phyloP scores from a whole-genome alignment of 2,113 vertebrate species.

The Corythornis madagascariensis region DNA sequence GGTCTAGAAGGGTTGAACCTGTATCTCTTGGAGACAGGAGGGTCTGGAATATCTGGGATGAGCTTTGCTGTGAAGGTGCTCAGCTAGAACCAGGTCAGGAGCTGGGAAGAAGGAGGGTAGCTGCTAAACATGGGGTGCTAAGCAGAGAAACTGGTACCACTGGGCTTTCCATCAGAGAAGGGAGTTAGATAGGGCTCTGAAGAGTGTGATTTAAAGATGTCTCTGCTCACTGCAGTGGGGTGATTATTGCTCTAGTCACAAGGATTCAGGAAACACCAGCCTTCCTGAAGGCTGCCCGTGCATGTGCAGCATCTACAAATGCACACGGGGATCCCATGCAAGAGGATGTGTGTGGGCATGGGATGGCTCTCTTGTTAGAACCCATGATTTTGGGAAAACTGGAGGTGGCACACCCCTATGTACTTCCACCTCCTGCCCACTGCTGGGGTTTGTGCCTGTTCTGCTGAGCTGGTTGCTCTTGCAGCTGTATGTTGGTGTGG shows the following conservation, averaged over 20 bases:
- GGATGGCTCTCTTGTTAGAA: accelerated
- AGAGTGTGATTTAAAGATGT: neutral
- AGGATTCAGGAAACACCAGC: neutral
- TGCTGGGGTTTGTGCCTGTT: accelerated
- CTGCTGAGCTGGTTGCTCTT: neutral
- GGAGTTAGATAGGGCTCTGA: neutral
- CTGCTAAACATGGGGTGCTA: neutral
- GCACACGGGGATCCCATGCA: accelerated
- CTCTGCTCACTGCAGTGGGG: neutral
- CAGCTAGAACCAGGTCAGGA: neutral
- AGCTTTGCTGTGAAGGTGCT: neutral
- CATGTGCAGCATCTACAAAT: accelerated
- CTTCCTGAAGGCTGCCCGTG: neutral
- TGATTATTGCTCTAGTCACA: neutral
- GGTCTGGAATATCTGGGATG: neutral
- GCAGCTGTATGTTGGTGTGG: neutral
- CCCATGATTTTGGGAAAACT: neutral
- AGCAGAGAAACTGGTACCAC: neutral
- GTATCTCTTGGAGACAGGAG: neutral
- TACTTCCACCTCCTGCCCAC: neutral
- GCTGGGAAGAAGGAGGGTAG: neutral
- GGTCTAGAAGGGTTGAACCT: neutral
- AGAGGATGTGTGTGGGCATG: neutral
- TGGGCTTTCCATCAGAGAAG: neutral
- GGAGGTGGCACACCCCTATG: accelerated